A percentile compares a stretch with the other conserved stretches of the same genome.
Conservation (phyloP, 2,113 vertebrate genomes). For the Peromyscus leucopus region DNA sequence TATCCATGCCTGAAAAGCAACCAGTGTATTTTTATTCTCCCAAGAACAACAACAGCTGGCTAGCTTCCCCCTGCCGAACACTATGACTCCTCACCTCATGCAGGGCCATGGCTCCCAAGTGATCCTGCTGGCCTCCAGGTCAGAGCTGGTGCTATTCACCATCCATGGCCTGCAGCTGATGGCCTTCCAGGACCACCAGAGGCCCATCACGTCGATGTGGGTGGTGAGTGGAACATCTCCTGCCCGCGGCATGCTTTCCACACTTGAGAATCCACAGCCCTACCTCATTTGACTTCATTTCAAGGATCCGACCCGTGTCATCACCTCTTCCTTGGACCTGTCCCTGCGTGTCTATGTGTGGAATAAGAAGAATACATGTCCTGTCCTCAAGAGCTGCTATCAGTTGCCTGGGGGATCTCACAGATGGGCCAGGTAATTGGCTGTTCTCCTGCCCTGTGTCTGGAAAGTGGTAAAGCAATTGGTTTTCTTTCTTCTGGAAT, state of each 20-base stretch:
- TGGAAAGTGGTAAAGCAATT: background rate
- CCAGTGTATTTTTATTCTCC: background rate
- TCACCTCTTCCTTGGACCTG: slow-evolving; percentile 89
- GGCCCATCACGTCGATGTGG: slow-evolving; percentile 88
- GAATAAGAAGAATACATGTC: slow-evolving; percentile 83
- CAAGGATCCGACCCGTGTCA: slow-evolving; percentile 87
- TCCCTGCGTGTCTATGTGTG: slow-evolving; percentile 86
- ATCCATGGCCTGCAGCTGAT: slow-evolving; percentile 87
- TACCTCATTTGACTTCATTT: background rate
- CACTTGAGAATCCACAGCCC: background rate
- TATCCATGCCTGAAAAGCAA: background rate
- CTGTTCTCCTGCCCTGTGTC: background rate
- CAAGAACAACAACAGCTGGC: slow-evolving; percentile 88
- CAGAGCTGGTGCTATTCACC: slow-evolving; percentile 84
- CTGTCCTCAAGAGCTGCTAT: slow-evolving; percentile 86
- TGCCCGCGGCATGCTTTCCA: background rate
- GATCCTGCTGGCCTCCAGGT: slow-evolving; percentile 83
- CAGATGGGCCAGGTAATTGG: slow-evolving; percentile 86
- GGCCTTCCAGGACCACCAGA: slow-evolving; percentile 89
- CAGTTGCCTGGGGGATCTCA: slow-evolving; percentile 88
- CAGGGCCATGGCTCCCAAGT: slow-evolving; percentile 86
- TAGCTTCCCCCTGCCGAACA: slow-evolving; percentile 80
- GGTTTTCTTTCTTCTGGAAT: background rate
- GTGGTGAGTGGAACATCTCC: slow-evolving; percentile 87
- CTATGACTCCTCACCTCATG: slow-evolving; percentile 76